Evolutionary conservation across 2,888 invertebrate genomes (phyloP), one percentile per base, ranked within the genome.

Genomic region (Phasia obesa): DNA sequence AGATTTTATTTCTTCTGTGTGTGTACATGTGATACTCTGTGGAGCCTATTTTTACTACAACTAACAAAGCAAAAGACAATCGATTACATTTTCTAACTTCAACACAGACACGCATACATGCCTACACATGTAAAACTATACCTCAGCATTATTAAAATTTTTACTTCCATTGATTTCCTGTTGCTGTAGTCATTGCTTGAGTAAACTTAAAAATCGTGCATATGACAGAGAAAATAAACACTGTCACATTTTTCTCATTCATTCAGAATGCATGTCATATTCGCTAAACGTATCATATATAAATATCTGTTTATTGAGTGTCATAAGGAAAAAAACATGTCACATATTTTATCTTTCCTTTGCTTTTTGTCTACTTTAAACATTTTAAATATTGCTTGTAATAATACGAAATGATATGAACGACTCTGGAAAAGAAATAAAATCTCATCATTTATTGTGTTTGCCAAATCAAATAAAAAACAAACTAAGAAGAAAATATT

Each of bases 341-440:
- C 64, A 71, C 13, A 23, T 35, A 67, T 59, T 53, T 44, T 27
- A 5, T 35, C 25, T 23, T 55, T 51, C 13, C 19, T 27, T 5
- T 44, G 17, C 21, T 44, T 35, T 35, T 51, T n/a, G 5, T 44
- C 19, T 21, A 47, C 44, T 31, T 57, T 44, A 6, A 15, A 62
- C 19, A 67, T 71, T 53, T 53, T 4, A 59, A 42, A 53, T 27
- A 60, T 42, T 23, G 42, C 17, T 19, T 65, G 38, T 27, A 51
- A 65, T 64, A 65, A 78, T 65, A 57, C 59, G 53, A 59, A 70
- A 53, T 59, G 59, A 70, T 71, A 75, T 65, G 25, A 75, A 44
- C 42, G 51, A 35, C n/a, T 59, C 44, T 47, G 17, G 31, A 76
- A 67, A 77, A 60, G 21, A 65, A 55, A 59, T 31, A 31, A 69